phyloP scores from a whole-genome alignment of 2,888 invertebrate species.

The Cephus runcator region DNA sequence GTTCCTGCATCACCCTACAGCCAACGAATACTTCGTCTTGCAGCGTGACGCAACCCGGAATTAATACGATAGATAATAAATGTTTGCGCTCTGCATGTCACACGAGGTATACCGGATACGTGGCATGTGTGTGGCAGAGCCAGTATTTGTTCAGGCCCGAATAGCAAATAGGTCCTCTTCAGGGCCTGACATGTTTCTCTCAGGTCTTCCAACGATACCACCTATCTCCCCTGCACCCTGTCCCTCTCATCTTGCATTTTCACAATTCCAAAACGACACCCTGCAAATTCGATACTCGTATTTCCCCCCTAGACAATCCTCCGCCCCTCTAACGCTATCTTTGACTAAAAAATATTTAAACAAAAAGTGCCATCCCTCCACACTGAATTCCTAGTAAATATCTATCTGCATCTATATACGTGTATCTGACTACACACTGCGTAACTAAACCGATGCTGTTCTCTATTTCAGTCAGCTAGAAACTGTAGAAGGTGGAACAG shows the following conservation, averaged over 20 bases:
- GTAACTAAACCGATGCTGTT: constrained; percentile 3
- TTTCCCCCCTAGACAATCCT: neutral
- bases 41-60: neutral
- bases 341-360: neutral
- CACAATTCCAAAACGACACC: neutral
- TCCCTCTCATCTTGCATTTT: neutral
- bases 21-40: neutral
- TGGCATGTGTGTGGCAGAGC: constrained; percentile 45
- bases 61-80: constrained; percentile 50
- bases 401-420: neutral
- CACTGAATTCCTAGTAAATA: neutral
- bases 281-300: neutral
- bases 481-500: neutral
- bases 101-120: constrained; percentile 31
- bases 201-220: neutral
- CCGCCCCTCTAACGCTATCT: neutral
- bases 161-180: constrained; percentile 40
- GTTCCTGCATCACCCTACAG: neutral
- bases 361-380: neutral
- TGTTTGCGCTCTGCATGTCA: constrained; percentile 43
- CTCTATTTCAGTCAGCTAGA: neutral
- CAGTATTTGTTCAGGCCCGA: constrained; percentile 56
- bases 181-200: neutral
- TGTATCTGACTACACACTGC: neutral
- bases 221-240: neutral